A percentile compares a stretch with the other conserved stretches of the same genome.
Evolutionary conservation across 1,140 invertebrate genomes (phyloP).

Genomic region (Conus ventricosus): DNA sequence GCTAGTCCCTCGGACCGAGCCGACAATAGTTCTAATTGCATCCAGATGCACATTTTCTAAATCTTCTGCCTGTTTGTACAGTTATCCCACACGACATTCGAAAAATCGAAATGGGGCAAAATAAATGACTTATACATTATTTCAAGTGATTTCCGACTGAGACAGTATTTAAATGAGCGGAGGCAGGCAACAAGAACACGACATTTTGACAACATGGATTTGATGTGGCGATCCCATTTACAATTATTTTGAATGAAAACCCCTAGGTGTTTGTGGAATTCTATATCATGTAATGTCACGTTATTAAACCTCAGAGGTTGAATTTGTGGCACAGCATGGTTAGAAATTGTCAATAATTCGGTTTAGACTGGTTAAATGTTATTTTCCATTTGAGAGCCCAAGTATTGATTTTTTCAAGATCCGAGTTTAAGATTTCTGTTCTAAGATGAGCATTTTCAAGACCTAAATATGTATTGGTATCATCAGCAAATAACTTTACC

Average conservation of each 20-base stretch:
- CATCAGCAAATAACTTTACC: no score
- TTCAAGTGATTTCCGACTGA: constrained; percentile 12
- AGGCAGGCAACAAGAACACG: neutral
- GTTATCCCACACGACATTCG: constrained; percentile 12
- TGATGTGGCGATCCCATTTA: neutral
- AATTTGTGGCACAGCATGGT: no score
- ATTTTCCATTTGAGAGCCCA: neutral
- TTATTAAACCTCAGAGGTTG: neutral
- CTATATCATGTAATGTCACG: neutral
- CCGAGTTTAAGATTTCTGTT: neutral
- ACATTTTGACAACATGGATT: neutral
- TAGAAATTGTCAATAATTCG: neutral
- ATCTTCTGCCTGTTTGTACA: neutral
- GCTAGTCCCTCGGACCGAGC: neutral
- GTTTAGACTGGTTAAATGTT: neutral
- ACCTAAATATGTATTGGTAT: neutral
- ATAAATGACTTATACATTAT: constrained; percentile 1
- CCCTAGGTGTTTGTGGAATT: neutral
- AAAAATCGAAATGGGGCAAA: constrained; percentile 8
- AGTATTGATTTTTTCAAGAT: neutral
- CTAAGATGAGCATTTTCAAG: neutral
- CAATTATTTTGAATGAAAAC: neutral
- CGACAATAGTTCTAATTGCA: constrained; percentile 23
- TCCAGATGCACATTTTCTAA: constrained; percentile 19
- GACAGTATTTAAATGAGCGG: neutral